Percentiles rank a stretch among this genome's conserved stretches.
Evolutionary conservation across 2,888 invertebrate genomes (phyloP).

Genomic region (Drosophila gaucha): DNA sequence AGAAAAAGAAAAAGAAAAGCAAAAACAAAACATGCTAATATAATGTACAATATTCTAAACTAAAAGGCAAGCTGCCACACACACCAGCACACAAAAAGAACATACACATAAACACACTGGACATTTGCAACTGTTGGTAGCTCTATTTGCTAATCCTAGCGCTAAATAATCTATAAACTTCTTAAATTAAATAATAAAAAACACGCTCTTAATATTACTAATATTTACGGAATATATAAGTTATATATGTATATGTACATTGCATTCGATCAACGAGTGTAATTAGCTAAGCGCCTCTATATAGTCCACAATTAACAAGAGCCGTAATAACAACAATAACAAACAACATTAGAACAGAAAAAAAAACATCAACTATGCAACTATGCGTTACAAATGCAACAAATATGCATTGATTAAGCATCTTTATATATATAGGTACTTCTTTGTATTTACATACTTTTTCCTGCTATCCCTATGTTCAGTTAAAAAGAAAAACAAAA

Average conservation of each 20-base stretch:
- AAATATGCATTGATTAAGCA: constrained; percentile 45
- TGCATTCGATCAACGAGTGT: constrained; percentile 58
- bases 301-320: constrained; percentile 58
- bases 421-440: constrained; percentile 49
- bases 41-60: constrained; percentile 55
- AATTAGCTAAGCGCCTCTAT: constrained; percentile 59
- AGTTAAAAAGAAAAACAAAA: constrained; percentile 63
- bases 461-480: constrained; percentile 74
- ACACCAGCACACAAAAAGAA: constrained; percentile 12
- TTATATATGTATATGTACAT: constrained; percentile 44
- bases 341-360: constrained; percentile 44
- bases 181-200: constrained; percentile 53
- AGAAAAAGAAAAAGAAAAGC: constrained; percentile 4
- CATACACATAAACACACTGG: constrained; percentile 20
- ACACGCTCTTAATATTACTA: constrained; percentile 78
- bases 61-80: constrained; percentile 30
- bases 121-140: constrained; percentile 48
- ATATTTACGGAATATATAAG: constrained; percentile 72
- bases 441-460: constrained; percentile 71
- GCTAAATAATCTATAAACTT: constrained; percentile 35
- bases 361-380: constrained; percentile 31
- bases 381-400: constrained; percentile 46
- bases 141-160: constrained; percentile 44
- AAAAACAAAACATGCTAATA: constrained; percentile 26
- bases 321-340: constrained; percentile 26